phyloP scores from a whole-genome alignment of 2,797 vertebrate species.

The Typhlichthys eigenmanni region DNA sequence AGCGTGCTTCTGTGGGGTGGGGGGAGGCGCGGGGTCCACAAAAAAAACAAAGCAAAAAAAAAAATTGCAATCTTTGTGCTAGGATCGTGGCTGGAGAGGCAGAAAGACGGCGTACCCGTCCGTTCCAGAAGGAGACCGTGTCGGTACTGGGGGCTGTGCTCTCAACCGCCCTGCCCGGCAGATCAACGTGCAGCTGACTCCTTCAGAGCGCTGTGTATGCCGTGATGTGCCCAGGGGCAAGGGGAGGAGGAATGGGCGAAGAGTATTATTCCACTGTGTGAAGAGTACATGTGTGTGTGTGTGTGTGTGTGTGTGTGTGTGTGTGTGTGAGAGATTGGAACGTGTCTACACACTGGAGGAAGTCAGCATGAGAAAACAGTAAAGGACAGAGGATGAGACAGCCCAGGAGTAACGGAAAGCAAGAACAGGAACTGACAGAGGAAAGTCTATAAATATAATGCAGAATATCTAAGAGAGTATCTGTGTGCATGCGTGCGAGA shows the following conservation, averaged over 20 bases:
- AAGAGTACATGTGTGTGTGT: background rate
- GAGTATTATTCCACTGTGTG: constrained; percentile 15
- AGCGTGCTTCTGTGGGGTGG: background rate
- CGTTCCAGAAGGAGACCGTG: constrained; percentile 39
- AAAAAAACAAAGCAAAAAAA: too few species aligned
- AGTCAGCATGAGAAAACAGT: background rate
- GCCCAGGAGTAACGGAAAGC: too few species aligned
- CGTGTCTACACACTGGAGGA: background rate
- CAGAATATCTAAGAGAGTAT: background rate
- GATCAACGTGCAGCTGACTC: constrained; percentile 70
- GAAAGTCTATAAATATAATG: background rate
- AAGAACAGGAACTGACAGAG: too few species aligned
- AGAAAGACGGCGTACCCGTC: constrained; percentile 37
- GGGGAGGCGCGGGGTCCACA: too few species aligned
- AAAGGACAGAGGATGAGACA: too few species aligned
- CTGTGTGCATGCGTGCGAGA: background rate
- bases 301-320: constrained; percentile 2
- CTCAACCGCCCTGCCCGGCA: constrained; percentile 53
- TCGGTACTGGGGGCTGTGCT: constrained; percentile 44
- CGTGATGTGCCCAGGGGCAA: constrained; percentile 70
- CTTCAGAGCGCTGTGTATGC: constrained; percentile 67
- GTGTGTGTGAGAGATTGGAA: background rate
- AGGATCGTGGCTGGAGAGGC: background rate
- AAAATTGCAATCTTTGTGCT: too few species aligned
- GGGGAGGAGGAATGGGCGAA: background rate